These are phyloP conservation scores for Heterodera carotae DNA, from an alignment of 1,140 invertebrate species.

Conservation along the genomic window DNA sequence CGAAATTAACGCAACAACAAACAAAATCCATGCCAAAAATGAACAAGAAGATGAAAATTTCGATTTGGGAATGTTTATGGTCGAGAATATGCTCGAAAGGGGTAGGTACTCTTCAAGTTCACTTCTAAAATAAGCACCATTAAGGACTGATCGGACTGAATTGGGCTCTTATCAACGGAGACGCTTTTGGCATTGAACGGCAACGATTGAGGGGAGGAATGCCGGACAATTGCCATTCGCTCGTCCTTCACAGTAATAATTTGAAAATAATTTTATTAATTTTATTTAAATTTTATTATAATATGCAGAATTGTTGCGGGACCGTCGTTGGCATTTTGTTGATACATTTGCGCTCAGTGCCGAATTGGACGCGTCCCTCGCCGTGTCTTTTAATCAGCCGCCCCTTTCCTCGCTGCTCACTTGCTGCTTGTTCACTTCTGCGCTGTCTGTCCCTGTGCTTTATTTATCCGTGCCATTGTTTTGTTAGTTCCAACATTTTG, in stretches of 20 bases:
- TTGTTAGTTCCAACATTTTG: constrained; percentile 29
- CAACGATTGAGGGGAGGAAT: constrained; percentile 53
- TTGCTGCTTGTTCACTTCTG: constrained; percentile 48
- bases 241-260: constrained; percentile 55
- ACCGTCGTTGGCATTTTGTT: constrained; percentile 51
- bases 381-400: constrained; percentile 41
- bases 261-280: constrained; percentile 33
- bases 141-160: constrained; percentile 59
- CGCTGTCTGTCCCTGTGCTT: constrained; percentile 46
- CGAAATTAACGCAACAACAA: not conserved
- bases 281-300: constrained; percentile 13
- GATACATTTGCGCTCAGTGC: constrained; percentile 39
- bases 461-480: not conserved
- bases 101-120: constrained; percentile 33
- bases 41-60: constrained; percentile 42
- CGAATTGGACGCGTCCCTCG: constrained; percentile 47
- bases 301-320: constrained; percentile 46
- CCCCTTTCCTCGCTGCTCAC: constrained; percentile 27
- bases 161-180: constrained; percentile 52
- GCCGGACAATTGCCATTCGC: constrained; percentile 62
- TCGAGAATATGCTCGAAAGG: constrained; percentile 52
- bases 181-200: constrained; percentile 62
- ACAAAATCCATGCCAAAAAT: constrained; percentile 19
- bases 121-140: constrained; percentile 17
- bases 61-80: constrained; percentile 55